Base-by-base conservation (phyloP, 2,797 vertebrate genomes). In the Amblyopsis hoosieri region DNA sequence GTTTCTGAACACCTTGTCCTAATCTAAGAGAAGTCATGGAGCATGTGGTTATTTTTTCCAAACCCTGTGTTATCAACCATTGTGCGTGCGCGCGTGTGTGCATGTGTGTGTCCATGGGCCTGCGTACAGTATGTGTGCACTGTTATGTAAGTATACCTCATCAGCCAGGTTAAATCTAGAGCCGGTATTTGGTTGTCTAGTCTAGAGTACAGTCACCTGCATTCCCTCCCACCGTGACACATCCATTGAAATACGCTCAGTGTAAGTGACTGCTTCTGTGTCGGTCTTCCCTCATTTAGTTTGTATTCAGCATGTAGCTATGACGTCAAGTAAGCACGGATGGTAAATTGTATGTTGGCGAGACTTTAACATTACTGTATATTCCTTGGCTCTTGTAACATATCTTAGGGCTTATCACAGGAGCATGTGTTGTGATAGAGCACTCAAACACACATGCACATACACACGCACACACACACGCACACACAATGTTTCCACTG, bases 71-170 rank as follows among this genome's bases (percentile, higher is more conserved):
- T 79, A 81, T 84, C 78, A 12, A 14, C 31, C 54, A 9, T 13
- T 10, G 15, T 58, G 55, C n/a, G 37, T 53, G 37, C 14, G 29
- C 33, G 57, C 15, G 47, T 29, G 23, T 51, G 59, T 52, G 59
- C 14, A 7, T 17, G 48, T 51, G 47, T 29, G 50, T 29, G 60
- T 62, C 49, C 7, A 37, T 23, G 50, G 3, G 60, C 31, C 37
- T 54, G 13, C 37, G 37, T 37, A 45, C 50, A 19, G 33, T 45
- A 33, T 19, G 50, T 50, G 47, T 54, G 15, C 45, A 51, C 1
- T 29, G 11, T 90, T 91, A 85, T 77, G 71, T 84, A 91, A 90
- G 70, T 74, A 78, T 76, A 57, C 74, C 57, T 54, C 69, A 54
- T 1, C 57, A 58, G 71, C 70, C 71, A 46, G 45, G 49, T 49